These are phyloP conservation scores for Cotesia typhae DNA, from an alignment of 1,140 invertebrate genomes.

Conservation along the genomic window DNA sequence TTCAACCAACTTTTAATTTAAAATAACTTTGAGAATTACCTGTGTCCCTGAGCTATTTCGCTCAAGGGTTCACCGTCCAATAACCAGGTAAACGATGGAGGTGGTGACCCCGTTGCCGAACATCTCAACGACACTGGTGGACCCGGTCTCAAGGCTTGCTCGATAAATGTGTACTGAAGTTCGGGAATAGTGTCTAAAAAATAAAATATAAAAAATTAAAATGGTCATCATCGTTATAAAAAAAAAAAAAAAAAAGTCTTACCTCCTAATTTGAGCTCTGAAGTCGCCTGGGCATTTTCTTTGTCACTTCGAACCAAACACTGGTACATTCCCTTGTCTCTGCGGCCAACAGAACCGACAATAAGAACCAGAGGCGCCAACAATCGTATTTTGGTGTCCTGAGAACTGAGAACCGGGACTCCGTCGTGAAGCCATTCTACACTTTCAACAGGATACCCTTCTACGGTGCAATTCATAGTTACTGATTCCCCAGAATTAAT, in stretches of 20 bases:
- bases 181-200: constrained; percentile 79
- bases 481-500: constrained; percentile 87
- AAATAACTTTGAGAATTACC: constrained; percentile 56
- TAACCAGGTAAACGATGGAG: constrained; percentile 84
- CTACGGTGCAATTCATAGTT: constrained; percentile 83
- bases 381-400: constrained; percentile 68
- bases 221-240: neutral
- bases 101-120: constrained; percentile 84
- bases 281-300: constrained; percentile 83
- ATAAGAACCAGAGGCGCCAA: constrained; percentile 70
- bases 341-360: constrained; percentile 75
- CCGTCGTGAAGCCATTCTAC: constrained; percentile 88
- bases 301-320: constrained; percentile 83
- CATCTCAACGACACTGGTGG: constrained; percentile 84
- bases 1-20: constrained; percentile 14
- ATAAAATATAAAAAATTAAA: constrained; percentile 21
- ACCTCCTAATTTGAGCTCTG: constrained; percentile 86
- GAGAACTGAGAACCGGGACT: constrained; percentile 69
- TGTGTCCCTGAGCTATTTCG: constrained; percentile 71
- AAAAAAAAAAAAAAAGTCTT: constrained; percentile 38
- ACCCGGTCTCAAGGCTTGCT: constrained; percentile 81
- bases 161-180: constrained; percentile 83
- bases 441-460: constrained; percentile 78
- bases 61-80: constrained; percentile 80
- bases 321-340: constrained; percentile 89